Base-by-base conservation (phyloP, 2,888 invertebrate genomes). In the Drosophila infuscata region DNA sequence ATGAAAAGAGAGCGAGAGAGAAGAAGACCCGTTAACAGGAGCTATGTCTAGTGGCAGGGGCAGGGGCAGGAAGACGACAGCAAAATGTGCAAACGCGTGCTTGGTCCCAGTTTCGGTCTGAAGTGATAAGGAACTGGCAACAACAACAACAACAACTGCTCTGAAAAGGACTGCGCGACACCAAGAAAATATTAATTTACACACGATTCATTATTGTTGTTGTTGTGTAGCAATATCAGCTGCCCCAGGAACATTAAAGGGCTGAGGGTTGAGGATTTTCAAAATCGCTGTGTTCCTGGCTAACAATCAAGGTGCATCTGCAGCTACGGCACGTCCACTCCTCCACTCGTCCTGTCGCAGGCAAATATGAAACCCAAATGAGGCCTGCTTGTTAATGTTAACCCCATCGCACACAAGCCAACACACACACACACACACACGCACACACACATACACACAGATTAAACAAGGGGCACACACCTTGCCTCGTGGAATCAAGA, bases 31-130 rank as follows among this genome's bases (percentile, higher is more conserved):
- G 76, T 76, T 76, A 46, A 79, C 33, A 52, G 56, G 56, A 43
- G 32, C 36, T 36, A 52, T 38, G 29, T 15, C 41, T 57, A 57
- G 38, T 9, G 35, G 61, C 49, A 73, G 32, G 58, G 58, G 41
- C 46, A 57, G 66, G 56, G 61, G 49, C 87, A 89, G 79, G 87
- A 87, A 87, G 82, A 84, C 70, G 64, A 61, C 65, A 46, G 64
- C 64, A 78, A 84, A 84, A 85, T 82, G 89, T 82, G 88, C 80
- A 80, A 81, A 74, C 88, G 85, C 89, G 83, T 88, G 89, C 82
- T 68, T 35, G 67, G 46, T 56, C 53, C 61, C 46, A 53, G 57
- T 59, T 63, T 20, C 53, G 57, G 59, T 70, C 80, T 72, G 57
- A 54, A 70, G 78, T 80, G 85, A 85, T 85, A 85, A 85, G 84